A percentile compares a stretch with the other conserved stretches of the same genome.
Conservation (phyloP, 2,113 vertebrate species). For the Alethe diademata region DNA sequence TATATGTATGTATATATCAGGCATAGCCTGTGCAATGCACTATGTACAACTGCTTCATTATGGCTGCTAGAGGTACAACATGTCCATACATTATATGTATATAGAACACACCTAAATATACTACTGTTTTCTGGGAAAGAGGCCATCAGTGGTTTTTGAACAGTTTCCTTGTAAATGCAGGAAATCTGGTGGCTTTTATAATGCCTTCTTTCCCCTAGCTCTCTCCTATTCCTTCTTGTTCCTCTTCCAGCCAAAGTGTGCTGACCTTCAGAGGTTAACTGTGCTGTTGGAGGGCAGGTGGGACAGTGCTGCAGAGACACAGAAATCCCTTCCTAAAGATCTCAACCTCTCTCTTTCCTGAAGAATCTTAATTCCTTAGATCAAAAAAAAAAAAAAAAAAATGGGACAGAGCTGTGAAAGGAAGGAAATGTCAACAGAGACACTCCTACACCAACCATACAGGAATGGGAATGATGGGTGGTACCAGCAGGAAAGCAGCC, state of each 20-base stretch:
- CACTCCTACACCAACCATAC: neutral
- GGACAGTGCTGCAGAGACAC: neutral
- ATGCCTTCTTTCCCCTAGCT: neutral
- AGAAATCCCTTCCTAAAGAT: neutral
- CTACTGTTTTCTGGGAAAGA: neutral
- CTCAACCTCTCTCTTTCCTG: neutral
- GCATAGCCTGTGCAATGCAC: neutral
- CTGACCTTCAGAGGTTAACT: neutral
- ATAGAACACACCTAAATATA: neutral
- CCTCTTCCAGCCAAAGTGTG: neutral
- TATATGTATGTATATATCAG: rapidly evolving
- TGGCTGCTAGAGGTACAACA: neutral
- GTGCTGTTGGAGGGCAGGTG: neutral
- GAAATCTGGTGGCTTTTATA: neutral
- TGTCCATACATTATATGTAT: neutral
- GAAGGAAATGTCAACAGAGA: neutral
- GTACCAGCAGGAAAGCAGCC: neutral
- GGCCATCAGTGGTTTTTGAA: neutral
- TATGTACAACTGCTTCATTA: neutral
- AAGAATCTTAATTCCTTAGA: neutral
- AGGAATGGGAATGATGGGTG: neutral
- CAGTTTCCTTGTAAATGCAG: neutral
- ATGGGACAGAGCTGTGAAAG: neutral
- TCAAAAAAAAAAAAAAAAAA: neutral
- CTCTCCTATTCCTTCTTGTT: neutral